Conservation (phyloP, 1,140 invertebrate genomes). For the Carcinoscorpius rotundicauda region DNA sequence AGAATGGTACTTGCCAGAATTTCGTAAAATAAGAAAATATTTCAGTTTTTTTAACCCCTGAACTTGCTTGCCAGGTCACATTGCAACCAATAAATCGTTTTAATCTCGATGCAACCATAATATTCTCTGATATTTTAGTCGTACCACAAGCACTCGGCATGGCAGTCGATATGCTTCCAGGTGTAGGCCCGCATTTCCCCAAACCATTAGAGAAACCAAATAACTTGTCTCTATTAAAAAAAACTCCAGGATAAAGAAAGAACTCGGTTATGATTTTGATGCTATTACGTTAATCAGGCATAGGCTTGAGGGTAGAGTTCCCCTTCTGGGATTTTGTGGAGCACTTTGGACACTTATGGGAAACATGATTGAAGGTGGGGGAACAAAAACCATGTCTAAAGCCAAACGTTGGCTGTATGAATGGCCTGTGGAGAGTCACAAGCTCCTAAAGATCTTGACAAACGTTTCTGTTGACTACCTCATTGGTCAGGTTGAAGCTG, state of each 20-base stretch:
- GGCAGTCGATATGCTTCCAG: slow-evolving; percentile 79
- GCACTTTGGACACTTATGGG: too few relatives aligned
- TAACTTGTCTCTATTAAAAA: slow-evolving; percentile 50
- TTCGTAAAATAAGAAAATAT: slow-evolving; percentile 59
- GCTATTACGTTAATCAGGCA: slow-evolving; percentile 87
- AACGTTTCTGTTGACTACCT: too few relatives aligned
- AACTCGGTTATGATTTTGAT: slow-evolving; percentile 77
- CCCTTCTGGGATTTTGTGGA: too few relatives aligned
- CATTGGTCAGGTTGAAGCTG: too few relatives aligned
- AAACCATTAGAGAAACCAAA: slow-evolving; percentile 59
- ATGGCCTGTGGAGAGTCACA: slow-evolving; percentile 60
- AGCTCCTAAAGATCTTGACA: too few relatives aligned
- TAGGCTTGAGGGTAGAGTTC: too few relatives aligned
- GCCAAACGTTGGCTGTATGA: slow-evolving; percentile 82
- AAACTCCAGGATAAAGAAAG: slow-evolving; percentile 55
- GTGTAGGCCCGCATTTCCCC: slow-evolving; percentile 84
- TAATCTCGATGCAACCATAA: slow-evolving; percentile 83
- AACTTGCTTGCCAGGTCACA: slow-evolving; percentile 83
- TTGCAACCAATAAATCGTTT: slow-evolving; percentile 71
- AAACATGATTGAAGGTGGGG: slow-evolving; percentile 93
- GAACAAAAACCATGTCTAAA: slow-evolving; percentile 81
- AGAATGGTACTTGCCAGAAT: slow-evolving; percentile 87
- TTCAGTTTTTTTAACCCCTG: slow-evolving; percentile 85
- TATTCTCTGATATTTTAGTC: slow-evolving; percentile 96
- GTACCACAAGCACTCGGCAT: slow-evolving; percentile 94